Evolutionary conservation across 2,888 invertebrate species (phyloP), one percentile per base, ranked within the genome.

Genomic region (Bellardia bayeri): DNA sequence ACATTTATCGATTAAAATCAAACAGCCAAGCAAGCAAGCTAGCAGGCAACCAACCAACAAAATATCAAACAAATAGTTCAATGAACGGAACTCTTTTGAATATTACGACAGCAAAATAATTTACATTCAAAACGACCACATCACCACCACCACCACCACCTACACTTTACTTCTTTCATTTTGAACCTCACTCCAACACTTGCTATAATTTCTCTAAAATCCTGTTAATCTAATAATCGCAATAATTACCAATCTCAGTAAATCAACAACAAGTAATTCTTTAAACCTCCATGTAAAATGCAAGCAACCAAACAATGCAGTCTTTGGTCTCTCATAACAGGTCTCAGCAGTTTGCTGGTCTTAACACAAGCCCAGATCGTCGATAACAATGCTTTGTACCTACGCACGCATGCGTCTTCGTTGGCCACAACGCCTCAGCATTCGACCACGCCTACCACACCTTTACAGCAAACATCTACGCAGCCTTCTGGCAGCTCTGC

Each of bases 281-380:
- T 69, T 79, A 80, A 86, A 85, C 89, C 91, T 92, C 91, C 90
- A 93, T 93, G 93, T 93, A 94, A 93, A 89, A 94, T 94, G 94
- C 92, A 94, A 93, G 93, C 92, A 91, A 89, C 91, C 90, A 92
- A 90, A 89, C 92, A 90, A 92, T 92, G 92, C 92, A 91, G 90
- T 89, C 90, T 92, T 85, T 87, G 85, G 87, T 87, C 80, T 81
- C 89, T 92, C 85, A 91, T 92, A 88, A 91, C 91, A 90, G 91
- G 91, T 89, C 89, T 92, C 81, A 89, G 91, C 85, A 80, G 85
- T 85, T 69, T 85, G 23, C 33, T 85, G 64, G 14, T 87, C 30
- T 42, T 85, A 75, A 90, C 88, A 89, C 90, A 78, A 66, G 81
- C 82, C 9, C 78, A 76, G 88, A 90, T 91, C 78, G 91, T 90